phyloP scores from a whole-genome alignment of 2,797 vertebrate species.

The Lophius americanus region DNA sequence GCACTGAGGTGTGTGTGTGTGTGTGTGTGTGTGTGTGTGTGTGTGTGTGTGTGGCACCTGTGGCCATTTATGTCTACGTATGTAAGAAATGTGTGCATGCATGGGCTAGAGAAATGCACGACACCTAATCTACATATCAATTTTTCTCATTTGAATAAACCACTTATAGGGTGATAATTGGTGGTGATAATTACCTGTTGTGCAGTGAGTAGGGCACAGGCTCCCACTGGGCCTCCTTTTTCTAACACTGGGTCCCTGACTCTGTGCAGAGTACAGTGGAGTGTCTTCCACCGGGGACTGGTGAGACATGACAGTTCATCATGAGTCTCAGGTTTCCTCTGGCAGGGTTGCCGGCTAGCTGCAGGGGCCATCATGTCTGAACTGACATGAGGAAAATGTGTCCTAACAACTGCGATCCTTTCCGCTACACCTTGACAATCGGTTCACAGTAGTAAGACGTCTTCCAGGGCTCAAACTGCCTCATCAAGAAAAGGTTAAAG shows the following conservation, averaged over 20 bases:
- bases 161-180: conserved; percentile 53
- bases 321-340: conserved; percentile 25
- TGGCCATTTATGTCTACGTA: conserved; percentile 27
- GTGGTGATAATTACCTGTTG: conserved; percentile 75
- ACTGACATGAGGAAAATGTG: conserved; percentile 40
- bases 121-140: conserved; percentile 73
- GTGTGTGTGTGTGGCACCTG: conserved; percentile 19
- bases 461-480: conserved; percentile 9
- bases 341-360: conserved; percentile 19
- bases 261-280: conserved; percentile 43
- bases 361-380: conserved; percentile 27
- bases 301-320: conserved; percentile 61
- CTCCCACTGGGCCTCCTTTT: conserved; percentile 59
- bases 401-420: conserved; percentile 39
- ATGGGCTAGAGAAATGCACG: conserved; percentile 30
- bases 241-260: conserved; percentile 55
- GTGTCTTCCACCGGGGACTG: conserved; percentile 46
- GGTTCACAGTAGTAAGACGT: conserved; percentile 12
- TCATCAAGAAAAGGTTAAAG: conserved; percentile 33
- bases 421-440: conserved; percentile 28
- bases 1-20: conserved; percentile 1
- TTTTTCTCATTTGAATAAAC: conserved; percentile 72
- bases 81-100: conserved; percentile 31
- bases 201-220: conserved; percentile 52
- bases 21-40: conserved; percentile 16